Conservation (phyloP, 2,113 vertebrate species). For the Tursiops truncatus region DNA sequence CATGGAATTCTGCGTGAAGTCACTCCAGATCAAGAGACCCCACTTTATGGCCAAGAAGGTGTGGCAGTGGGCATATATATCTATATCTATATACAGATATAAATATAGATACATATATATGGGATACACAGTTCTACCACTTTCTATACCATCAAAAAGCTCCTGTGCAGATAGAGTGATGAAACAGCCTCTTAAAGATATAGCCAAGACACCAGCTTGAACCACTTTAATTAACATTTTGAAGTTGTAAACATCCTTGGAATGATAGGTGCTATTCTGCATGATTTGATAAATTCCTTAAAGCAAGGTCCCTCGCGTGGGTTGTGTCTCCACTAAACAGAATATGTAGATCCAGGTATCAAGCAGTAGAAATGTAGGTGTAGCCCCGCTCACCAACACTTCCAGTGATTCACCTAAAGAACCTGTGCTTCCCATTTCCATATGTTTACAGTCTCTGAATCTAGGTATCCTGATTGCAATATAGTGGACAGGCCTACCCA, state of each 20-base stretch:
- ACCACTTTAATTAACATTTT: not conserved
- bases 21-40: not conserved
- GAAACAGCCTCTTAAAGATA: not conserved
- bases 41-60: not conserved
- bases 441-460: not conserved
- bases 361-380: not conserved
- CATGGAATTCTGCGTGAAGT: not conserved
- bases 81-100: too few species aligned
- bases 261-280: not conserved
- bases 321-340: not conserved
- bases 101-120: not conserved
- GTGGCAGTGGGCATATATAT: not conserved
- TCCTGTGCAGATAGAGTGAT: not conserved
- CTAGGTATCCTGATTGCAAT: not conserved
- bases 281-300: not conserved
- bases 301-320: not conserved
- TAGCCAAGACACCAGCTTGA: not conserved
- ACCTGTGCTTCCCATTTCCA: not conserved
- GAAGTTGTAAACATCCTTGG: not conserved
- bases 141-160: not conserved
- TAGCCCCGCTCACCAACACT: not conserved
- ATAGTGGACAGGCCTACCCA: not conserved
- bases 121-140: not conserved
- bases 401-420: not conserved
- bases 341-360: not conserved